phyloP scores from a whole-genome alignment of 2,797 vertebrate species.

The Florisuga fusca region DNA sequence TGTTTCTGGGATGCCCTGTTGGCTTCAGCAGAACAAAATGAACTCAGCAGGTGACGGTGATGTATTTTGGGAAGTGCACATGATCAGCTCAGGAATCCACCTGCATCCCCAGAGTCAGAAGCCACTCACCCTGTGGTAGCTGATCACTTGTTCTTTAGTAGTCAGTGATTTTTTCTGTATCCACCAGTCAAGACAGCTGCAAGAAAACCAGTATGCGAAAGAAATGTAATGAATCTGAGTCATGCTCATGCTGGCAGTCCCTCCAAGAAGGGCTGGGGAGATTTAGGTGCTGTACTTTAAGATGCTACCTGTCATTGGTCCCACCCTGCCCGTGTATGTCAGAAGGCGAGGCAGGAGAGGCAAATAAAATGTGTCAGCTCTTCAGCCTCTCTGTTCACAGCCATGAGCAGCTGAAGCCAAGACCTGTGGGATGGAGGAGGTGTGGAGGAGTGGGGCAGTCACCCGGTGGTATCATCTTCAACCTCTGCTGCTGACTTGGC shows the following conservation, averaged over 20 bases:
- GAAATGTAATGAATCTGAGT: background rate
- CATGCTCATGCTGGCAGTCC: background rate
- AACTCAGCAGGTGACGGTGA: background rate
- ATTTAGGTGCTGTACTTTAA: background rate
- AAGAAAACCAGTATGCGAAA: background rate
- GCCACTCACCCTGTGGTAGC: background rate
- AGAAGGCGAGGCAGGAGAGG: background rate
- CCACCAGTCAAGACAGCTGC: background rate
- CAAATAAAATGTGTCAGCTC: background rate
- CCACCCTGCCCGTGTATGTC: background rate
- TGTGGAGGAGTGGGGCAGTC: background rate
- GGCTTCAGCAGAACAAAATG: background rate
- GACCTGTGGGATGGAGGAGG: background rate
- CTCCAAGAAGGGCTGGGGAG: background rate
- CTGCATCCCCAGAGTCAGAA: background rate
- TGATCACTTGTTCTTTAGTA: background rate
- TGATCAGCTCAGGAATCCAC: background rate
- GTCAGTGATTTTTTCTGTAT: background rate
- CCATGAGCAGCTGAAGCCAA: background rate
- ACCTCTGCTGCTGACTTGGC: background rate
- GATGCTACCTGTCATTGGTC: background rate
- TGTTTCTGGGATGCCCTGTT: background rate
- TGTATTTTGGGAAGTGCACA: rapidly evolving
- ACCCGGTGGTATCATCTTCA: background rate
- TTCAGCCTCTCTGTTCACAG: background rate